Base-by-base conservation (phyloP, 2,113 vertebrate species). In the Solea senegalensis region DNA sequence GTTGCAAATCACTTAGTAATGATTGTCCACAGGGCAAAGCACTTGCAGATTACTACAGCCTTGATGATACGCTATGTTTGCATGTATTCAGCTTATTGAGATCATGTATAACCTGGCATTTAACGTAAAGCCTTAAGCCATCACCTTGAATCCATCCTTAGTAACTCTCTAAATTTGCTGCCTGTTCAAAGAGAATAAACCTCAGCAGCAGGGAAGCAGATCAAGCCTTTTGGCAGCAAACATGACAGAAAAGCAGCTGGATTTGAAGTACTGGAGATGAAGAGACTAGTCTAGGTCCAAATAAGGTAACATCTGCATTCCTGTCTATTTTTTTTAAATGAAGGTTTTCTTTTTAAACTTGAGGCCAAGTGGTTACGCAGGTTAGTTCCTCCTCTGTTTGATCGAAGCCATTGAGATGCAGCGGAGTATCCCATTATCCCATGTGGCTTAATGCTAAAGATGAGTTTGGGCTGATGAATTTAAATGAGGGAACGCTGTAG, bases 361-460 rank as follows among this genome's bases (percentile, higher is more conserved):
- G 14, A 74, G 56, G 64, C 62, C 75, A 81, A 55, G 65, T 16
- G 61, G 53, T 75, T 67, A 83, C 50, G 7, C 65, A 40, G 65
- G 73, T 80, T 84, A 84, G 83, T 69, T 64, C 84, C 66, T 50
- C 4, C 15, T 74, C 44, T 68, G 59, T 76, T 77, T 83, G 74
- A 86, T 83, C 82, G 74, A 65, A 84, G 64, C 26, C 72, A 11
- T 16, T 3, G 10, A 41, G 55, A 21, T 65, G 41, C 49, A 74
- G 46, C 15, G 12, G 61, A 53, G 58, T 41, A 15, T 73, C 62
- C 68, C 43, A 12, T 15, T 34, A 15, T 73, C 62, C 68, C 43
- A 12, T 15, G 55, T 40, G 83, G 67, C 70, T 80, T 48, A 63
- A 66, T 2, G n/a, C 65, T 53, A 55, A 41, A 55, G 48, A 39